Base-by-base conservation (phyloP, 2,888 invertebrate genomes). In the Rhagonycha lutea region DNA sequence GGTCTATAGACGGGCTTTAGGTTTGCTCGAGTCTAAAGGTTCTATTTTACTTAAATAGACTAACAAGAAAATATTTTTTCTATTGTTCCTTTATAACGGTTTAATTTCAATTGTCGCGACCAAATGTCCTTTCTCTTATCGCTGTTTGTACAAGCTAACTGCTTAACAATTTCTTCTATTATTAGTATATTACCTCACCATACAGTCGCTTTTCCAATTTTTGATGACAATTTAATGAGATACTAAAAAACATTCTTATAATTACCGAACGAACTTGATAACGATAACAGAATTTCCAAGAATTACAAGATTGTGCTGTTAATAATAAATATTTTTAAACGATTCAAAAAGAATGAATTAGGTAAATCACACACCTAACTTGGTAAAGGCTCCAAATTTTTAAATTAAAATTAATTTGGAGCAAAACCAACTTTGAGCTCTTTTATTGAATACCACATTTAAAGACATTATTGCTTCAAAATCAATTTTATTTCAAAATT, bases 1-100 rank as follows among this genome's bases (percentile, higher is more conserved):
- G 72, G 77, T 73, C 72, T 65, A 70, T 73, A 70, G 75, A 61
- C 47, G 26, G 65, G 60, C 63, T 69, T 69, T 29, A 47, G 69
- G 32, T 69, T 69, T 68, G 32, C 29, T 69, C 47, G 63, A 63
- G 60, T 65, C 69, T 70, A 74, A 73, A 74, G 69, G 74, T 74
- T 68, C 68, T 62, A 73, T 68, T 29, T 73, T 61, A 47, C 61
- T 26, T 68, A 61, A 68, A 68, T 68, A 61, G 68, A 68, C n/a
- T 60, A 29, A 32, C 60, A 73, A 61, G 14, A 68, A 73, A 69
- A 73, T 68, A 68, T 68, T 68, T 47, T 69, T 68, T 63, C 69
- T 68, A 68, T 62, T 68, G 72, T 72, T 72, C 18, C 1, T 26
- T 24, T 65, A n/a, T 24, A 65, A 65, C 63, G 63, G 23, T n/a